Percentiles rank a stretch among this genome's conserved stretches.
phyloP scores from a whole-genome alignment of 1,140 invertebrate genomes.

The Gonatopus flavifemur region DNA sequence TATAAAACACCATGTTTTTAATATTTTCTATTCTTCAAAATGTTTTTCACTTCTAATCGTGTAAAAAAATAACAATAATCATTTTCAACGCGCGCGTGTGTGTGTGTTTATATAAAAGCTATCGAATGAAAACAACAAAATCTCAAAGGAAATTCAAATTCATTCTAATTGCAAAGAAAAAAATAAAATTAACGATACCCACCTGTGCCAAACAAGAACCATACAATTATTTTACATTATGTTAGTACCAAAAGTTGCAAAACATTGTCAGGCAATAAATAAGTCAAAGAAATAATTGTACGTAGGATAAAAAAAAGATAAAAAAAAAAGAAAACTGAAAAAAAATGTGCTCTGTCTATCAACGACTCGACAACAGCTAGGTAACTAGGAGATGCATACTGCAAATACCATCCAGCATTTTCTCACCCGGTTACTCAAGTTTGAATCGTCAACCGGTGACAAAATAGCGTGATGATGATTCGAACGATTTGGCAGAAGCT shows the following conservation, averaged over 20 bases:
- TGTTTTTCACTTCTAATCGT: neutral
- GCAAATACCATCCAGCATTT: constrained; percentile 41
- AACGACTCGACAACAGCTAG: constrained; percentile 58
- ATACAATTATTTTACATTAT: constrained; percentile 21
- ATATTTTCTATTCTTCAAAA: too few species aligned
- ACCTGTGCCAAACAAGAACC: constrained; percentile 46
- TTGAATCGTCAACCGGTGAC: constrained; percentile 38
- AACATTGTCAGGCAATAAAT: constrained; percentile 46
- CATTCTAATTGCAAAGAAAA: neutral
- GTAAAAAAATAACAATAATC: too few species aligned
- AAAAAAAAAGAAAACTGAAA: constrained; percentile 32
- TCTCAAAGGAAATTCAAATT: neutral
- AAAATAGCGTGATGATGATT: constrained; percentile 31
- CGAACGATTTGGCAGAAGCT: constrained; percentile 42
- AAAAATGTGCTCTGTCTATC: constrained; percentile 56
- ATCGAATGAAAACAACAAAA: neutral
- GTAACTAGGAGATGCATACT: constrained; percentile 52
- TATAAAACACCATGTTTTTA: too few species aligned
- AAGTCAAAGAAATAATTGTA: constrained; percentile 29
- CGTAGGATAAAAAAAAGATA: constrained; percentile 18
- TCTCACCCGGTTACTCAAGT: constrained; percentile 31
- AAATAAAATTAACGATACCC: constrained; percentile 20
- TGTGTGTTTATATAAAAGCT: too few species aligned
- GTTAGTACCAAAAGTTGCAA: constrained; percentile 49
- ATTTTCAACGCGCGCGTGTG: too few species aligned